Evolutionary conservation across 2,113 vertebrate species (phyloP), one percentile per base, ranked within the genome.

Genomic region (Entelurus aequoreus): DNA sequence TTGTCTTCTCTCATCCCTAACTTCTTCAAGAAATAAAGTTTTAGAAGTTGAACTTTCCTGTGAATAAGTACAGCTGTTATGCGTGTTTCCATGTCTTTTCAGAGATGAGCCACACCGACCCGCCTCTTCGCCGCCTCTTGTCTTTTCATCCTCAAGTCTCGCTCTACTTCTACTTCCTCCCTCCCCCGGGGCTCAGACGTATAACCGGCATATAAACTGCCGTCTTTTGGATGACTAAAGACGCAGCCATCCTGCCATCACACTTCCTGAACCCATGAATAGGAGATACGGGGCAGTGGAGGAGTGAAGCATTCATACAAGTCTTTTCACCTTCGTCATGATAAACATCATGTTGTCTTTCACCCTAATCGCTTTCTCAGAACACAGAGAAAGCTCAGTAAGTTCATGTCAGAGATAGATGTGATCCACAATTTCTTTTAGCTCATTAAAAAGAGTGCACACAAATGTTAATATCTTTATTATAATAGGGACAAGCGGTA

Each of bases 41-140:
- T 66, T 44, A 5, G 7, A 66, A 72, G 8, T 47, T 46, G 28
- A 28, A 12, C 48, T 63, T 54, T 52, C 5, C 35, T 76, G 40
- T 77, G 69, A 77, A 82, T 76, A 51, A 7, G 36, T 82, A 79
- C 84, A 86, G 81, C 82, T 86, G 82, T 63, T 58, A 49, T 6
- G n/a, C 65, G 48, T 52, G 47, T 66, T 62, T 70, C 72, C 68
- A 46, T 6, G 7, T 64, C 74, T 64, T 66, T 83, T 77, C 74
- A 78, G 54, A 63, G 14, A 66, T 38, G 67, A 59, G 54, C 66
- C 6, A 5, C 2, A 7, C 50, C 2, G 52, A 68, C 63, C 59
- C 72, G 19, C 72, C 76, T 72, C 74, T 74, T 54, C 44, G 40
- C 63, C 74, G 10, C 65, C 65, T 54, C 59, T 54, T 5, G 51